Evolutionary conservation across 1,140 invertebrate genomes (phyloP).

Genomic region (Lamellibrachia luymesi): DNA sequence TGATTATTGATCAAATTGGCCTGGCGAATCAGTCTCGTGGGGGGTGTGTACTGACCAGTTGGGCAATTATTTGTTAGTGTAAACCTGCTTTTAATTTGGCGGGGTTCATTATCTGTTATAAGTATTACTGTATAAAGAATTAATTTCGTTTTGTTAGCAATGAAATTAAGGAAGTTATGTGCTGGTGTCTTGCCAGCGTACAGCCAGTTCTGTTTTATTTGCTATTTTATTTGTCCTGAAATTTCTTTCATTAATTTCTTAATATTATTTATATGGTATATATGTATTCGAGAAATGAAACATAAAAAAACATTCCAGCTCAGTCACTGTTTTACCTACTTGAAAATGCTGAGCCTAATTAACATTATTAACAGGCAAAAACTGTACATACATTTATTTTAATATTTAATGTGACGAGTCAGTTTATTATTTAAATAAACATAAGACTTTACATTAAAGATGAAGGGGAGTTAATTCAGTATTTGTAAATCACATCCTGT

Average conservation of each 20-base stretch:
- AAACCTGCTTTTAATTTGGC: not conserved
- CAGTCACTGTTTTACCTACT: too few relatives aligned
- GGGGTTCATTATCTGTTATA: not conserved
- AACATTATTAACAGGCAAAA: not conserved
- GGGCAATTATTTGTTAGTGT: too few relatives aligned
- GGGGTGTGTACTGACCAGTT: too few relatives aligned
- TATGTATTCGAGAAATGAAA: not conserved
- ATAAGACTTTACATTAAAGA: not conserved
- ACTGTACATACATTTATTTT: not conserved
- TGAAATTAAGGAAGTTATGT: not conserved
- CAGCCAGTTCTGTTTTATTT: not conserved
- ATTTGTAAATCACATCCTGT: too few relatives aligned
- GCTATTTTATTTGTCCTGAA: not conserved
- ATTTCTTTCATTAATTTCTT: not conserved
- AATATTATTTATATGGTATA: not conserved
- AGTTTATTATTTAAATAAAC: not conserved
- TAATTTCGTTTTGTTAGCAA: not conserved
- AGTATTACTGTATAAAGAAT: not conserved
- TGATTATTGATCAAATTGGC: too few relatives aligned
- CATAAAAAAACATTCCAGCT: not conserved
- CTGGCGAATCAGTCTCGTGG: too few relatives aligned
- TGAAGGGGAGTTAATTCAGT: not conserved
- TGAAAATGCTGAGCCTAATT: not conserved
- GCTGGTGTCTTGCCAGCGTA: not conserved
- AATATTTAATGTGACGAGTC: not conserved